Evolutionary conservation across 1,140 invertebrate species (phyloP).

Genomic region (Linepithema humile): DNA sequence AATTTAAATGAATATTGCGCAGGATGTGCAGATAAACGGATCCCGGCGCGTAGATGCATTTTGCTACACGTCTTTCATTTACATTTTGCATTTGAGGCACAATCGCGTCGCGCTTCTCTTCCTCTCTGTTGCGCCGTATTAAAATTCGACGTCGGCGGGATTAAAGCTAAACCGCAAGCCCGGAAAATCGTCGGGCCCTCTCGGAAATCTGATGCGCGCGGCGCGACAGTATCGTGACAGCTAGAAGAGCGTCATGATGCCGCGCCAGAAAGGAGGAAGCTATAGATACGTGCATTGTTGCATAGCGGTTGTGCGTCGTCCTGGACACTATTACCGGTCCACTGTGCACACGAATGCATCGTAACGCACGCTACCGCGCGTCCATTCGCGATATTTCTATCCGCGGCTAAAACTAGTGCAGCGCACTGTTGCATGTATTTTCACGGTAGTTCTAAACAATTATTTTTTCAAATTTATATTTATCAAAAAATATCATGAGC

Average conservation of each 20-base stretch:
- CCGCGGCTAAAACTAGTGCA: background rate
- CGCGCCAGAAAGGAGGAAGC: slow-evolving; percentile 28
- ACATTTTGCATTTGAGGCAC: slow-evolving; percentile 33
- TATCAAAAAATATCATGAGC: background rate
- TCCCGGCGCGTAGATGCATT: slow-evolving; percentile 24
- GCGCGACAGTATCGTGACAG: slow-evolving; percentile 45
- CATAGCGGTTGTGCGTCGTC: slow-evolving; percentile 33
- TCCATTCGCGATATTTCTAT: slow-evolving; percentile 47
- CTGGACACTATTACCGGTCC: slow-evolving; percentile 35
- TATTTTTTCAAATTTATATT: background rate
- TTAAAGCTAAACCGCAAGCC: slow-evolving; percentile 48
- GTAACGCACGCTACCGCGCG: slow-evolving; percentile 13
- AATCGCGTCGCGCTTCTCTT: background rate
- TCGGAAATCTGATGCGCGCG: slow-evolving; percentile 40
- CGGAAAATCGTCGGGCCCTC: slow-evolving; percentile 39
- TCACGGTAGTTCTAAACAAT: background rate
- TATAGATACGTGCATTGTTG: slow-evolving; percentile 37
- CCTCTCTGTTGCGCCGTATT: background rate
- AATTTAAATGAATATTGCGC: slow-evolving; percentile 49
- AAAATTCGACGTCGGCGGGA: slow-evolving; percentile 47
- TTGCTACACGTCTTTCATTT: slow-evolving; percentile 42
- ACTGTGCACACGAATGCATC: slow-evolving; percentile 23
- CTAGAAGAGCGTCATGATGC: slow-evolving; percentile 37
- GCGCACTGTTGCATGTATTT: background rate
- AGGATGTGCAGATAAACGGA: slow-evolving; percentile 24